Base-by-base conservation (phyloP, 2,113 vertebrate species). In the Ovibos moschatus region DNA sequence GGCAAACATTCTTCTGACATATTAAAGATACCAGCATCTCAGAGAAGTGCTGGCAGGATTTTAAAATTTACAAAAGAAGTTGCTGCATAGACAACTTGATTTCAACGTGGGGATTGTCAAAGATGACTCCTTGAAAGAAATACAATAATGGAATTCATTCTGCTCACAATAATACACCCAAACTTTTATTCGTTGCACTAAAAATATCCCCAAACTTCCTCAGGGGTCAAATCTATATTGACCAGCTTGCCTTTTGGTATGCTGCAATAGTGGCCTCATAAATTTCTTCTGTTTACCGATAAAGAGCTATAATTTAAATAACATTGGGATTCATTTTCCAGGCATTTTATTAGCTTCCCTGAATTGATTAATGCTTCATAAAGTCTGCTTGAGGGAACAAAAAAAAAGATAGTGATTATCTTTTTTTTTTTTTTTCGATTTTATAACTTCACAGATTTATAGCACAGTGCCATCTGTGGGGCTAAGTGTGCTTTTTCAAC, bases 401-500 rank as follows among this genome's bases (percentile, higher is more conserved):
- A 71, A 71, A 81, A 93, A 93, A 89, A 81, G 84, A 93, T 33
- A 53, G n/a, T 60, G 85, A 97, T 96, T 97, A 58, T 74, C 0
- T 3, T 11, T 19, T 7, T 74, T 6, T 74, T 74, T 58, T 25
- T 6, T 51, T 47, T 81, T 94, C 71, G 5, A 23, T 45, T 94
- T 28, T 58, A 3, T 23, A 94, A 64, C 51, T 97, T 71, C 30
- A 83, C 89, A 90, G 25, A 14, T 97, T 97, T 98, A n/a, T 97
- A 97, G 79, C 82, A 98, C 96, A 99, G 98, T 98, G 98, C 98
- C 99, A 98, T 98, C 99, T 99, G 97, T 94, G 97, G 99, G 95
- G 57, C 36, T 23, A 50, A 76, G 8, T 3, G 6, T 7, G 11
- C 15, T 85, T 50, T 82, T 43, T 53, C 64, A 45, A 1, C 0